phyloP scores from a whole-genome alignment of 2,888 invertebrate species.

The Masnerella sp. region DNA sequence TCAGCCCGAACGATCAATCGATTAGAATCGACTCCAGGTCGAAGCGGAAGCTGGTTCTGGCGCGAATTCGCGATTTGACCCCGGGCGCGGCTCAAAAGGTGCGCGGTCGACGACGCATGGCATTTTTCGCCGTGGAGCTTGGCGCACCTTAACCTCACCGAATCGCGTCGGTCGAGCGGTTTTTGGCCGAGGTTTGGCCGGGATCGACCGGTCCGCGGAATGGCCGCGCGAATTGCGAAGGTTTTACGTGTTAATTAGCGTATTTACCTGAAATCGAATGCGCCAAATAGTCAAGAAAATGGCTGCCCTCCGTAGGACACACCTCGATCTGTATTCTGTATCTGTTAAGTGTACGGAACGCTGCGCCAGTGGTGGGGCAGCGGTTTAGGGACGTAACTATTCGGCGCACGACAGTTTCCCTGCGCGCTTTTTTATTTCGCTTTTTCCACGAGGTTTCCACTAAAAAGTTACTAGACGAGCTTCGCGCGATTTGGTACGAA shows the following conservation, averaged over 20 bases:
- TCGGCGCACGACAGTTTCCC: background rate
- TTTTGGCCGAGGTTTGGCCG: conserved; percentile 7
- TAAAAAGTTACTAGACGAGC: background rate
- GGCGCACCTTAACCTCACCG: conserved; percentile 56
- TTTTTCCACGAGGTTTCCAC: background rate
- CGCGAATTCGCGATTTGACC: too few relatives aligned
- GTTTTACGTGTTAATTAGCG: conserved; percentile 48
- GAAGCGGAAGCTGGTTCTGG: background rate
- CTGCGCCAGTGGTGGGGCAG: conserved; percentile 34
- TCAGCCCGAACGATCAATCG: too few relatives aligned
- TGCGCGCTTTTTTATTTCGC: background rate
- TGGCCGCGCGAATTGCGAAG: conserved; percentile 24
- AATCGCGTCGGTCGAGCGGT: conserved; percentile 21
- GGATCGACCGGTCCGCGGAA: conserved; percentile 16
- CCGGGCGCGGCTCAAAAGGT: background rate
- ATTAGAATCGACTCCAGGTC: background rate
- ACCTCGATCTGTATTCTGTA: conserved; percentile 64
- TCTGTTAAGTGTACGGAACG: conserved; percentile 59
- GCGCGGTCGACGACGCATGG: conserved; percentile 53
- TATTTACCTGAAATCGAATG: conserved; percentile 65
- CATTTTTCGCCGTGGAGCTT: conserved; percentile 37
- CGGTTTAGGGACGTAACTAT: conserved; percentile 49
- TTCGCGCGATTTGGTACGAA: too few relatives aligned
- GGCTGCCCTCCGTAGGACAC: conserved; percentile 65
- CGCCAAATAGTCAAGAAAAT: conserved; percentile 65